Percentiles rank a stretch among this genome's conserved stretches.
phyloP scores from a whole-genome alignment of 2,888 invertebrate species.

The Macaria liturata region DNA sequence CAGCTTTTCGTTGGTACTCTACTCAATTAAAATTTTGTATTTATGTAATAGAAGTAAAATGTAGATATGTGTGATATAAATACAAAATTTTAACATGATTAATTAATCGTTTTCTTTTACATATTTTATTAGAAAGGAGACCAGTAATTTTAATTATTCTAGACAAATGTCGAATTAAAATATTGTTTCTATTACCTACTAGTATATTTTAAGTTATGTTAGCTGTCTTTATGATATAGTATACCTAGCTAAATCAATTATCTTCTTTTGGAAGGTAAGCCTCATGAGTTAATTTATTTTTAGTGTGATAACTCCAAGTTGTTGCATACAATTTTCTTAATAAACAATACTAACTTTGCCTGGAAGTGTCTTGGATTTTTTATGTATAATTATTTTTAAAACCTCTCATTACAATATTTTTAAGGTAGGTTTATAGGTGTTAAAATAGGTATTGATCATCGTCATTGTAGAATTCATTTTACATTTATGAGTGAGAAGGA shows the following conservation, averaged over 20 bases:
- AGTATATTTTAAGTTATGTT: conserved; percentile 78
- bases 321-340: conserved; percentile 78
- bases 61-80: conserved; percentile 83
- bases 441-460: too few relatives aligned
- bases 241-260: conserved; percentile 69
- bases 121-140: conserved; percentile 73
- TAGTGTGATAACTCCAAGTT: conserved; percentile 78
- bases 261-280: conserved; percentile 67
- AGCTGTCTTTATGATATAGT: conserved; percentile 64
- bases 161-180: conserved; percentile 70
- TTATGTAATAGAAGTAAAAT: conserved; percentile 83
- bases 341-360: conserved; percentile 81
- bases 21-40: conserved; percentile 82
- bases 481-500: too few relatives aligned
- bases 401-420: too few relatives aligned
- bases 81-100: conserved; percentile 82
- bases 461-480: too few relatives aligned
- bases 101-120: conserved; percentile 77
- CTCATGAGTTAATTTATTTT: conserved; percentile 78
- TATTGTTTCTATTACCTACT: conserved; percentile 70
- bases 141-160: conserved; percentile 70
- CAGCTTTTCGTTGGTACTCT: conserved; percentile 79
- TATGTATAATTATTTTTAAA: conserved; percentile 28
- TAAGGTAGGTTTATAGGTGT: too few relatives aligned
- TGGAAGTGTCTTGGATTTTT: conserved; percentile 70